phyloP scores from a whole-genome alignment of 2,113 vertebrate genomes.

The Panthera tigris region DNA sequence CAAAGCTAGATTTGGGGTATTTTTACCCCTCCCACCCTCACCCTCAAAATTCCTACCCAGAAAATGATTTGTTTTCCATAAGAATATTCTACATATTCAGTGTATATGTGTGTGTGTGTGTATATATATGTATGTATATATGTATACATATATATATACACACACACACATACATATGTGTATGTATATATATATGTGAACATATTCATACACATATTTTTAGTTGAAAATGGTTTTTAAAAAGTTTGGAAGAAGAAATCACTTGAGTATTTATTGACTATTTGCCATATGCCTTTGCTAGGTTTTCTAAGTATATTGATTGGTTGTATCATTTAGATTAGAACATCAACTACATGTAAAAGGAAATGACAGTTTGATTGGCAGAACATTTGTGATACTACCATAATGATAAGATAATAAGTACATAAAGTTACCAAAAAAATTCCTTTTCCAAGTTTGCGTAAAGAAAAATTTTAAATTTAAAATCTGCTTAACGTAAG shows the following conservation, averaged over 20 bases:
- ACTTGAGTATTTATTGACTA: background rate
- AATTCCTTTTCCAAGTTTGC: background rate
- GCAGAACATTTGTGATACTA: background rate
- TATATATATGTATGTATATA: fast-evolving
- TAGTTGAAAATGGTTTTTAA: background rate
- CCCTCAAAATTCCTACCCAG: background rate
- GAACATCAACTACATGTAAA: background rate
- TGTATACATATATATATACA: too few relatives aligned
- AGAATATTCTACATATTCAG: background rate
- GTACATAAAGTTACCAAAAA: background rate
- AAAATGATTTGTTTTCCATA: background rate
- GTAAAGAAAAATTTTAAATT: background rate
- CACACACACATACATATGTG: too few relatives aligned
- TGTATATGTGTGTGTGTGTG: background rate
- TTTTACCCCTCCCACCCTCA: background rate
- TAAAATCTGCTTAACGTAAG: too few relatives aligned
- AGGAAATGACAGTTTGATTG: background rate
- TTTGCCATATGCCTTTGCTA: background rate
- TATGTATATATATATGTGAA: background rate
- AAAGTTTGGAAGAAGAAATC: background rate
- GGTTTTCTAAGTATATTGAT: background rate
- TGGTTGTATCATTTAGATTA: background rate
- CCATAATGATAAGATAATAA: background rate
- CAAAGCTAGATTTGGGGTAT: background rate
- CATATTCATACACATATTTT: background rate